These are phyloP conservation scores for Drosophila imparisetae DNA, from an alignment of 2,888 invertebrate genomes.

Conservation along the genomic window DNA sequence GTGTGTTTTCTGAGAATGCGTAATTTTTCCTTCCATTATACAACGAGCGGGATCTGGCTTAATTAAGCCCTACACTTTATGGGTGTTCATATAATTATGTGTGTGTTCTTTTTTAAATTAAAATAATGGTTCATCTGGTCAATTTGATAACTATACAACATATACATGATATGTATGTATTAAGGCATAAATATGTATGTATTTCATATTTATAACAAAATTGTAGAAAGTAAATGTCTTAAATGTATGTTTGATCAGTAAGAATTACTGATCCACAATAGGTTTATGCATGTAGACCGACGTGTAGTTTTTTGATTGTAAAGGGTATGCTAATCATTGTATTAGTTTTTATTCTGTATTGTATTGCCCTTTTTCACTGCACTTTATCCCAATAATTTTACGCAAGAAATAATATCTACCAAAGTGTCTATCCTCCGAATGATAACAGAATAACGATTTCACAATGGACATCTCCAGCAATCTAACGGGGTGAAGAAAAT, in stretches of 20 bases:
- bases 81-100: slow-evolving; percentile 2
- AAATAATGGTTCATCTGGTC: slow-evolving; percentile 34
- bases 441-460: background rate
- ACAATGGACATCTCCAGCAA: background rate
- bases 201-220: slow-evolving; percentile 6
- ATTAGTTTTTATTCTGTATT: background rate
- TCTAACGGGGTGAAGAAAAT: background rate
- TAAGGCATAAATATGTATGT: background rate
- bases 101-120: slow-evolving; percentile 2
- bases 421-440: background rate
- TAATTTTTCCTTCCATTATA: slow-evolving; percentile 33
- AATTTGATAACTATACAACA: slow-evolving; percentile 40
- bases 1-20: slow-evolving; percentile 9
- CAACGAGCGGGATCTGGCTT: slow-evolving; percentile 30
- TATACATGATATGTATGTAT: slow-evolving; percentile 18
- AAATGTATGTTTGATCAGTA: slow-evolving; percentile 27
- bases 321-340: background rate
- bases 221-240: slow-evolving; percentile 47
- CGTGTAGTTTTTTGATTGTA: background rate
- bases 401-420: background rate
- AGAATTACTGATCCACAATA: slow-evolving; percentile 15
- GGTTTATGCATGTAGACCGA: background rate
- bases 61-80: background rate
- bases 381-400: background rate
- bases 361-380: background rate